A percentile compares a stretch with the other conserved stretches of the same genome.
Evolutionary conservation across 2,888 invertebrate species (phyloP).

Genomic region (Conomelus anceps): DNA sequence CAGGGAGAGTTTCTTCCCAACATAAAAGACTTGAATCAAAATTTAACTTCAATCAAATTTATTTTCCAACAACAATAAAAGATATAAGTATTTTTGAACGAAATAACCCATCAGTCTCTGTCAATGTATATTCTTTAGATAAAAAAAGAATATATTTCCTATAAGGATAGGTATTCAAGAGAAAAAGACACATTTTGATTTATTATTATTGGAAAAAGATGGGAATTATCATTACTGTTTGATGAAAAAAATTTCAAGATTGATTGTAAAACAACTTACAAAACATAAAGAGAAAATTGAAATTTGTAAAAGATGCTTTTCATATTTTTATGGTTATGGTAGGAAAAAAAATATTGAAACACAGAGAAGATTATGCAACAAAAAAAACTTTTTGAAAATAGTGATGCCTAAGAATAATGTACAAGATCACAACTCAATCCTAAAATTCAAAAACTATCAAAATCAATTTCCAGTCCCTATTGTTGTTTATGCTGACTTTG

Average conservation of each 20-base stretch:
- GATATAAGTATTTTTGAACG: conserved; percentile 1
- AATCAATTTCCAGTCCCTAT: background rate
- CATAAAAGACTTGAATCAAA: background rate
- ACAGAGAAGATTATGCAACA: background rate
- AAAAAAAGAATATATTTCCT: conserved; percentile 6
- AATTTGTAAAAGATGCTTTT: conserved; percentile 16
- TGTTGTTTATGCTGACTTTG: conserved; percentile 18
- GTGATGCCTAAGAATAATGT: background rate
- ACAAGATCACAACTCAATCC: background rate
- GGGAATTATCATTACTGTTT: background rate
- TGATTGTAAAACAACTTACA: background rate
- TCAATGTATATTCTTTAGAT: conserved; percentile 13
- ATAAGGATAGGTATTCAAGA: background rate
- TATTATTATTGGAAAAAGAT: background rate
- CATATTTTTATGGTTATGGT: background rate
- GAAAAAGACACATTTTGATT: conserved; percentile 15
- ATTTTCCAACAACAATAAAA: conserved; percentile 2
- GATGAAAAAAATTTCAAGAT: background rate
- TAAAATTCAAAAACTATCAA: conserved; percentile 13
- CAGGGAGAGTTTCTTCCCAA: background rate
- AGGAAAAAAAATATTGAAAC: background rate
- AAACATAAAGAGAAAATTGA: background rate
- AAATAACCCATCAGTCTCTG: background rate
- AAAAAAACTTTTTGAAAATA: background rate
- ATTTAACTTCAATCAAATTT: background rate